These are phyloP conservation scores for Clistopyga incitator DNA, from an alignment of 2,888 invertebrate species.

Conservation along the genomic window DNA sequence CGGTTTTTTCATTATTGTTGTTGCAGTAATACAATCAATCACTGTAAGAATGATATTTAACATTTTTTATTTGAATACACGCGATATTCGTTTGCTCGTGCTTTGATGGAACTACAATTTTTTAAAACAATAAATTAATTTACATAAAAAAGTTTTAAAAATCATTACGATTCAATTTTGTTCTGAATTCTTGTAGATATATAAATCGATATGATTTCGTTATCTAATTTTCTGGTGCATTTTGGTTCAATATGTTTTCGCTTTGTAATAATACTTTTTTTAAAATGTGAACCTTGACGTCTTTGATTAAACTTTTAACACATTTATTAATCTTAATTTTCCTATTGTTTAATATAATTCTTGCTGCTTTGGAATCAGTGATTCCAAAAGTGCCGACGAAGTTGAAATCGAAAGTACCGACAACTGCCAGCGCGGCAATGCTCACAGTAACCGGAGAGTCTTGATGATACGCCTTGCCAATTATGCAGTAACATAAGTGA, in stretches of 20 bases:
- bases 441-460: slow-evolving; percentile 30
- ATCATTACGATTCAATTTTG: background rate
- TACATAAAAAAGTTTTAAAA: no score
- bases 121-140: no score
- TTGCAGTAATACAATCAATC: no score
- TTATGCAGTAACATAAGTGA: slow-evolving; percentile 38
- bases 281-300: no score
- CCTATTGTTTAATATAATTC: background rate
- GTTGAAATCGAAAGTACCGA: slow-evolving; percentile 29
- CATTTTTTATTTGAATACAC: no score
- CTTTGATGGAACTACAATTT: no score
- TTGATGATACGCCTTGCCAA: slow-evolving; percentile 24
- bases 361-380: background rate
- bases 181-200: background rate
- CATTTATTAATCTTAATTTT: background rate
- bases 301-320: background rate
- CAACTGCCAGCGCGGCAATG: slow-evolving; percentile 13
- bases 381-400: slow-evolving; percentile 5
- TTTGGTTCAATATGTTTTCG: no score
- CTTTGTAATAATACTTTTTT: no score
- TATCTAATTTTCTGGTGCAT: background rate
- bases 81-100: no score
- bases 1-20: no score
- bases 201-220: background rate
- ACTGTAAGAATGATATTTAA: no score